Evolutionary conservation across 2,797 vertebrate genomes (phyloP).

Genomic region (Cheirogaleus major): DNA sequence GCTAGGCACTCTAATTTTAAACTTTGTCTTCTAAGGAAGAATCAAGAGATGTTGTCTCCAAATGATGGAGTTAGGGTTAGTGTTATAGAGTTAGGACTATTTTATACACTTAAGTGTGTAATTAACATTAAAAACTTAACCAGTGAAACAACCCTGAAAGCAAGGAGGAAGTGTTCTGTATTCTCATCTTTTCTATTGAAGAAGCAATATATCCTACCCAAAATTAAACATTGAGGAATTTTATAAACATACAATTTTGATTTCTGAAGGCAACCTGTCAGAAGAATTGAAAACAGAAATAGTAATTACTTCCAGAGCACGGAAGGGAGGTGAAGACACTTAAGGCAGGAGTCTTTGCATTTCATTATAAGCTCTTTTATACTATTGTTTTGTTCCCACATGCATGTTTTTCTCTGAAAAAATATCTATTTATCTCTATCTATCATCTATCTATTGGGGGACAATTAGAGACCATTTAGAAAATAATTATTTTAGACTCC

Average conservation of each 20-base stretch:
- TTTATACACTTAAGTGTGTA: neutral
- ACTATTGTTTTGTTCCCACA: neutral
- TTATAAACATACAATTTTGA: neutral
- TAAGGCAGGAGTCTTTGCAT: neutral
- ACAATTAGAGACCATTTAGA: neutral
- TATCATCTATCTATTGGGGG: neutral
- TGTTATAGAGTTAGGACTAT: neutral
- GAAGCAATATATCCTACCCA: neutral
- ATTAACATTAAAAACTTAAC: neutral
- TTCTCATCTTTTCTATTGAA: neutral
- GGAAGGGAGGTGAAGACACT: neutral
- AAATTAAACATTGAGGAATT: conserved; percentile 16
- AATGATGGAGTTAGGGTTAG: neutral
- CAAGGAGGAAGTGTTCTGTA: neutral
- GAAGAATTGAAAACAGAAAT: conserved; percentile 15
- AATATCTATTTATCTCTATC: neutral
- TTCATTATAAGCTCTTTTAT: neutral
- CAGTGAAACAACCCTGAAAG: neutral
- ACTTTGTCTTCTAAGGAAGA: neutral
- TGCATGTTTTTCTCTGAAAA: neutral
- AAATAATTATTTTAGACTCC: neutral
- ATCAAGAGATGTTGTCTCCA: neutral
- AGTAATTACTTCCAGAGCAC: neutral
- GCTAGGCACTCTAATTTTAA: neutral
- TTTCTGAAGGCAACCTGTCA: neutral